Base-by-base conservation (phyloP, 2,797 vertebrate genomes). In the Etheostoma nigrum region DNA sequence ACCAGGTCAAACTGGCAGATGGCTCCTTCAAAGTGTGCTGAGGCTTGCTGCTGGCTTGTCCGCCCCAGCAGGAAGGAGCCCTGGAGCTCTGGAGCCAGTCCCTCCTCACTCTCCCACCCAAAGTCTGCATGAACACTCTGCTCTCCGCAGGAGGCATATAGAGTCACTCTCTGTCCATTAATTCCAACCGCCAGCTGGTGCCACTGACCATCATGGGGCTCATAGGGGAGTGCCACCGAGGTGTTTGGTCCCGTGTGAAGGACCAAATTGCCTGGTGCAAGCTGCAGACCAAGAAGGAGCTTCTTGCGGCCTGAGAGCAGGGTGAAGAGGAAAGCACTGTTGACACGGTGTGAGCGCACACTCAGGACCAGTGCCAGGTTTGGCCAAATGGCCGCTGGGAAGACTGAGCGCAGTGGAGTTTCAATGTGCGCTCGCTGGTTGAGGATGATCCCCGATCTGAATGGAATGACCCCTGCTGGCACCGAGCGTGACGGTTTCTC, bases 1-100 rank as follows among this genome's bases (percentile, higher is more conserved):
- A 98, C 96, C 91, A 99, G 94, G 89, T 99, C 97, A 55, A 99
- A 99, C 90, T 99, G 98, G 94, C 98, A 99, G 84, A 99, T 93
- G 74, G 97, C 97, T 76, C 98, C 98, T 95, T 99, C 98, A 70
- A 99, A 99, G 90, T 95, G 96, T 85, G 78, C 85, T 70, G 88
- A 94, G 74, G 83, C 87, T 86, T 92, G 94, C 57, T 96, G 95
- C 55, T 96, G 94, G 92, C 92, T 96, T 90, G 97, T 93, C 88
- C 95, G 96, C 74, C 98, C 98, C 76, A 99, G 94, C 86, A 97
- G 95, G 91, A 99, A 98, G 82, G 97, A 96, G 49, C 97, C 96
- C 0, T 95, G 95, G 1, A 96, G 96, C 87, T 98, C 97, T 51
- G 97, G 93, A 0, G 78, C 86, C 81, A 86, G 87, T 49, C 90